Evolutionary conservation across 2,113 vertebrate species (phyloP), one percentile per base, ranked within the genome.

Genomic region (Lepus europaeus): DNA sequence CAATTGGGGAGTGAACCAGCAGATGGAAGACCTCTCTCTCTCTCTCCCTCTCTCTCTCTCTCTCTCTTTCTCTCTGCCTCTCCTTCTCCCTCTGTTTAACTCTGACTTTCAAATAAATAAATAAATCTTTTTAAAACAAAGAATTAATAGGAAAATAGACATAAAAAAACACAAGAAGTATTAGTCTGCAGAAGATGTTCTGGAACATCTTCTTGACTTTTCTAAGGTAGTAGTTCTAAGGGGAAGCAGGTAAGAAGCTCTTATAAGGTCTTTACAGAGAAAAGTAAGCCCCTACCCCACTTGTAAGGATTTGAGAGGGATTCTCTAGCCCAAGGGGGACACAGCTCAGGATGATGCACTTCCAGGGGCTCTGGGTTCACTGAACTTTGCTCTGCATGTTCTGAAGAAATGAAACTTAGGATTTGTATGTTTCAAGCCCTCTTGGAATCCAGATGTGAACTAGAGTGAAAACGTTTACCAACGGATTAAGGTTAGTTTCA

Each of bases 381-480:
- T 1, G 39, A 93, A 86, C 78, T 78, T 73, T 27, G 16, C 27
- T 80, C 72, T 91, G 64, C 72, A 91, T 91, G 14, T 81, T 96
- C 20, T 19, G n/a, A n/a, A 93, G 23, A 36, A 90, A 89, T 49
- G 23, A 12, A 92, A 94, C 19, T 82, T 20, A 6, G 31, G 61
- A 85, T 91, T 82, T 6, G 9, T 4, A 91, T 94, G 78, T 96
- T 82, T 69, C 19, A 90, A 86, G 92, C 25, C 33, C 70, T 87
- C 36, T 87, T 93, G 74, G 29, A 97, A 93, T 64, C 92, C 72
- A 90, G 77, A 66, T 89, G 91, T 96, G 76, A 61, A 3, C 20
- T 45, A 95, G 69, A 96, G 94, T 87, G 31, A 87, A 93, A 96
- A 80, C 45, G 89, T 89, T 97, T 89, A 94, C 84, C 87, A 96